Conservation (phyloP, 2,888 invertebrate genomes). For the Coelopa pilipes region DNA sequence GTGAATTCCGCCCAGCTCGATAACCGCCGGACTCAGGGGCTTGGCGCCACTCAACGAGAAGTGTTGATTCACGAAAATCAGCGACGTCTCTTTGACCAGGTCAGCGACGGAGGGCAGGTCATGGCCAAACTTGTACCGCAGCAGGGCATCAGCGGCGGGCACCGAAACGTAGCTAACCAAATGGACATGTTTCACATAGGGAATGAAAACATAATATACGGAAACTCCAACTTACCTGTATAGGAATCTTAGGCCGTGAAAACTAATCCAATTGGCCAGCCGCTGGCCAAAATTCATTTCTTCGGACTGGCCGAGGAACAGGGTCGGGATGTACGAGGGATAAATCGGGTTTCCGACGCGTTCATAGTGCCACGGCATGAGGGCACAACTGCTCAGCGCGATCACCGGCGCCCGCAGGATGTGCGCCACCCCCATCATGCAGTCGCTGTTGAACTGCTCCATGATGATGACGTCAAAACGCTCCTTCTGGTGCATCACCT, state of each 20-base stretch:
- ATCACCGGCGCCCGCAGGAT: constrained; percentile 74
- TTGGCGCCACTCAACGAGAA: constrained; percentile 69
- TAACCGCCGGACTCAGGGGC: constrained; percentile 67
- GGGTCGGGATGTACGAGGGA: constrained; percentile 70
- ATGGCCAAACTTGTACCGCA: constrained; percentile 60
- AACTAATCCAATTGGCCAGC: constrained; percentile 66
- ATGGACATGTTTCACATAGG: neutral
- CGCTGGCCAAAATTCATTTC: constrained; percentile 67
- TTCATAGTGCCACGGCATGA: constrained; percentile 73
- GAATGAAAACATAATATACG: neutral
- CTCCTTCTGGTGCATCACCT: constrained; percentile 63
- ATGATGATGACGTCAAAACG: constrained; percentile 76
- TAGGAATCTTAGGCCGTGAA: constrained; percentile 53
- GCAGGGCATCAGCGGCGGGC: constrained; percentile 54
- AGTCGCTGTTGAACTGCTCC: constrained; percentile 80
- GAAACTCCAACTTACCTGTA: constrained; percentile 53
- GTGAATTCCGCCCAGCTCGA: constrained; percentile 71
- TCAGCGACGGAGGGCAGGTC: constrained; percentile 68
- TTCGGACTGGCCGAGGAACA: constrained; percentile 68
- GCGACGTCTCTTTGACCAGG: constrained; percentile 64
- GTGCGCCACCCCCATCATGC: constrained; percentile 75
- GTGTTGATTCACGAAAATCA: constrained; percentile 70
- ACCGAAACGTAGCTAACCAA: constrained; percentile 39
- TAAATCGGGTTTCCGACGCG: constrained; percentile 72
- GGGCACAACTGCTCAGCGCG: constrained; percentile 67